Percentiles rank a stretch among this genome's conserved stretches.
Conservation (phyloP, 2,797 vertebrate species). For the Sparidentex hasta region DNA sequence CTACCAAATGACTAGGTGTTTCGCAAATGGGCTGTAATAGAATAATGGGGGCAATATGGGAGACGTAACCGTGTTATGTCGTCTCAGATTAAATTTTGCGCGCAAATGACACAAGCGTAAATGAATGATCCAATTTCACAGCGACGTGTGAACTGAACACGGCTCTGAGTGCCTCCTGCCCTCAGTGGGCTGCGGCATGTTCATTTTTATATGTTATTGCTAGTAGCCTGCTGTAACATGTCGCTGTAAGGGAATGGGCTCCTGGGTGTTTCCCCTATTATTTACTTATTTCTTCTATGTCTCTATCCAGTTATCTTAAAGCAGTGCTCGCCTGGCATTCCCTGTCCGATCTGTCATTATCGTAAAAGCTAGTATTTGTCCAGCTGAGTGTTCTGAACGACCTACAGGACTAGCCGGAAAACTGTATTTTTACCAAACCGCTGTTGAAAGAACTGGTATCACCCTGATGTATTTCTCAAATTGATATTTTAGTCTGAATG, state of each 20-base stretch:
- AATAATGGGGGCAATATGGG: constrained; percentile 43
- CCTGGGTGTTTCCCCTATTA: neutral
- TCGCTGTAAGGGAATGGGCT: neutral
- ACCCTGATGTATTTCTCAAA: neutral
- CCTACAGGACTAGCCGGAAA: neutral
- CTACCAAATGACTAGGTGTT: constrained; percentile 50
- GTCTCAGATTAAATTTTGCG: constrained; percentile 33
- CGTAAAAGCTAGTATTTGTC: neutral
- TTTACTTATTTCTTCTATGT: neutral
- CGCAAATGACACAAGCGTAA: constrained; percentile 33
- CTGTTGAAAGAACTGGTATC: neutral
- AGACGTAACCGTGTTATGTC: constrained; percentile 21
- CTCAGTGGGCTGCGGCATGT: constrained; percentile 3
- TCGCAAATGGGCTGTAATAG: constrained; percentile 46
- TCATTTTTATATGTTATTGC: constrained; percentile 20
- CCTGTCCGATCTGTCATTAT: neutral
- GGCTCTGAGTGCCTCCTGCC: constrained; percentile 13
- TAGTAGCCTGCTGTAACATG: neutral
- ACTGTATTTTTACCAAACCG: neutral
- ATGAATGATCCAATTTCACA: constrained; percentile 44
- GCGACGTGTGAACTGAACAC: constrained; percentile 21
- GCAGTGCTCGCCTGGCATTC: neutral
- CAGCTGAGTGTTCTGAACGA: neutral
- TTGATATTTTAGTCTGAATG: constrained; percentile 6
- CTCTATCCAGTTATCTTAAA: neutral